Base-by-base conservation (phyloP, 2,113 vertebrate species). In the Anguilla rostrata region DNA sequence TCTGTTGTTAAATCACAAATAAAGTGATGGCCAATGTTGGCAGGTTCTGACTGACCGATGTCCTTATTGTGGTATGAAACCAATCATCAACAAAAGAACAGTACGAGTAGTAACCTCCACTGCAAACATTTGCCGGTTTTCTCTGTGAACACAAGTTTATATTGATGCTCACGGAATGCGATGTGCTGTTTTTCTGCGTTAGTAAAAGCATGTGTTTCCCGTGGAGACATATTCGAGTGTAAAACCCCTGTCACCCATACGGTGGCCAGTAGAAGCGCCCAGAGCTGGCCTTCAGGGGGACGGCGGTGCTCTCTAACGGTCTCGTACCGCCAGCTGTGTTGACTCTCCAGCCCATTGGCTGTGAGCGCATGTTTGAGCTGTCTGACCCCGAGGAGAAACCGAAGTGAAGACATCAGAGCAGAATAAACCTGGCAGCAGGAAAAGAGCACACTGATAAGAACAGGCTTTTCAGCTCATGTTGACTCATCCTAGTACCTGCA, bases 331-430 rank as follows among this genome's bases (percentile, higher is more conserved):
- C 9, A 75, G 71, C 71, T 34, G 5, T 75, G 9, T 75, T 75
- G 71, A 75, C 71, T 14, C 20, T 75, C 9, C 34, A 34, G 71
- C 71, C 71, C 1, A 34, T 11, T n/a, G 71, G 5, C 71, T 75
- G 71, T 34, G n/a, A 71, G 26, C 71, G 34, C 71, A 66, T 66
- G 71, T 75, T 75, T 75, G 71, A 75, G 71, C 71, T 75, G 71
- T n/a, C 60, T 66, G 60, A 26, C 60, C 12, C 60, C 60, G 22
- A 26, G 60, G 26, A 34, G 11, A 34, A 75, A n/a, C 8, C 29
- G 3, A 12, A 34, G 2, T 75, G n/a, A 71, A 26, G 20, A n/a
- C 20, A 22, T 22, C 63, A 71, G 2, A 22, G 6, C 2, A 5
- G 9, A 71, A 75, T 34, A 1, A 75, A 2, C 71, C 71, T 29